Evolutionary conservation across 1,140 invertebrate species (phyloP).

Genomic region (Plectrocnemia conspersa): DNA sequence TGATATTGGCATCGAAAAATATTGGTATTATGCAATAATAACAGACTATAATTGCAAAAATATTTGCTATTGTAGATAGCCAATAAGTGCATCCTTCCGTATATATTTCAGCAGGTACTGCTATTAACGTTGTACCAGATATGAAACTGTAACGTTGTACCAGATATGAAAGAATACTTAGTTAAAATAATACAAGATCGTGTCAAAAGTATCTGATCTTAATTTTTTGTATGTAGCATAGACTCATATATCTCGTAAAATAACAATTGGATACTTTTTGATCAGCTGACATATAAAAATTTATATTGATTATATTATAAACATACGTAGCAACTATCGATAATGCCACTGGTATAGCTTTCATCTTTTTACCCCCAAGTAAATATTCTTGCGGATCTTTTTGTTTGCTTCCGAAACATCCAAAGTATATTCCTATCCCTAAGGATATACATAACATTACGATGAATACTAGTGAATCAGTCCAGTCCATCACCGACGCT

Average conservation of each 20-base stretch:
- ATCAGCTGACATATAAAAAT: too few species aligned
- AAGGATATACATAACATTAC: slow-evolving; percentile 58
- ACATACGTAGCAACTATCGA: slow-evolving; percentile 63
- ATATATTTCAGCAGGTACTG: slow-evolving; percentile 80
- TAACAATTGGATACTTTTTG: neutral
- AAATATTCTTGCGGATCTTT: slow-evolving; percentile 60
- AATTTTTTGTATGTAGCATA: too few species aligned
- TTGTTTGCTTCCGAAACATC: slow-evolving; percentile 52
- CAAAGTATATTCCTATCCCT: slow-evolving; percentile 64
- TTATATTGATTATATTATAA: slow-evolving; percentile 53
- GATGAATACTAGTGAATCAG: slow-evolving; percentile 59
- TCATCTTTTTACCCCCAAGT: slow-evolving; percentile 59
- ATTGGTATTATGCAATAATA: too few species aligned
- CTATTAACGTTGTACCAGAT: slow-evolving; percentile 77
- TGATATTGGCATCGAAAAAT: too few species aligned
- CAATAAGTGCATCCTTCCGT: slow-evolving; percentile 55
- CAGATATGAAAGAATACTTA: too few species aligned
- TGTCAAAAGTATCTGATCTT: too few species aligned
- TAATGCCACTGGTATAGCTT: slow-evolving; percentile 60
- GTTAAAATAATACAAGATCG: too few species aligned
- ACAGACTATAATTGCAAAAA: too few species aligned
- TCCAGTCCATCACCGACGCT: slow-evolving; percentile 51
- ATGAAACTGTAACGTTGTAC: too few species aligned
- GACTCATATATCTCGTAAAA: neutral
- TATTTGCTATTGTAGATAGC: too few species aligned